phyloP scores from a whole-genome alignment of 2,113 vertebrate species.

The Mustelus asterias region DNA sequence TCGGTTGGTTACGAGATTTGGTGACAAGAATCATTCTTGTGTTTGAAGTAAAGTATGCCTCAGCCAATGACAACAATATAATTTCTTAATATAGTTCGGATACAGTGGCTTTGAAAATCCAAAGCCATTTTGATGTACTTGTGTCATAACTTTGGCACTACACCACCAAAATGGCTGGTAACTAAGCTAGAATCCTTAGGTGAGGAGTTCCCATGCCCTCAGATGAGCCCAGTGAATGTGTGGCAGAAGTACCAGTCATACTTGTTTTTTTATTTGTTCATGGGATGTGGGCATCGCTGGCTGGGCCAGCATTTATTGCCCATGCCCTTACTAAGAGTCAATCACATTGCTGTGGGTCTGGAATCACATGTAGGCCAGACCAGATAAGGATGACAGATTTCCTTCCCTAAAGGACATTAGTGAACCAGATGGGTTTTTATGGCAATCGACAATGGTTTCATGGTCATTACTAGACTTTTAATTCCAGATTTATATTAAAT shows the following conservation, averaged over 20 bases:
- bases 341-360: too few species aligned
- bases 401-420: too few species aligned
- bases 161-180: neutral
- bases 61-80: neutral
- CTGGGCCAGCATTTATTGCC: too few species aligned
- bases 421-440: too few species aligned
- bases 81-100: neutral
- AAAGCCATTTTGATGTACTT: neutral
- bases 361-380: too few species aligned
- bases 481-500: too few species aligned
- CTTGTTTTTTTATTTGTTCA: too few species aligned
- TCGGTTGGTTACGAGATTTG: neutral
- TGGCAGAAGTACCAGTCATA: neutral
- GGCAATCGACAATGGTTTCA: too few species aligned
- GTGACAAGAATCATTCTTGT: neutral
- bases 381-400: too few species aligned
- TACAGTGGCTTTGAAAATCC: neutral
- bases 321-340: too few species aligned
- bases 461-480: too few species aligned
- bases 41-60: neutral
- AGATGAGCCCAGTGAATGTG: neutral
- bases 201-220: neutral
- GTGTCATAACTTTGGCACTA: neutral
- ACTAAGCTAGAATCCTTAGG: neutral
- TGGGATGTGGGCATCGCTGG: too few species aligned